Percentiles rank a stretch among this genome's conserved stretches.
These are phyloP conservation scores for Leiothrix lutea DNA, from an alignment of 2,113 vertebrate species.

Conservation along the genomic window DNA sequence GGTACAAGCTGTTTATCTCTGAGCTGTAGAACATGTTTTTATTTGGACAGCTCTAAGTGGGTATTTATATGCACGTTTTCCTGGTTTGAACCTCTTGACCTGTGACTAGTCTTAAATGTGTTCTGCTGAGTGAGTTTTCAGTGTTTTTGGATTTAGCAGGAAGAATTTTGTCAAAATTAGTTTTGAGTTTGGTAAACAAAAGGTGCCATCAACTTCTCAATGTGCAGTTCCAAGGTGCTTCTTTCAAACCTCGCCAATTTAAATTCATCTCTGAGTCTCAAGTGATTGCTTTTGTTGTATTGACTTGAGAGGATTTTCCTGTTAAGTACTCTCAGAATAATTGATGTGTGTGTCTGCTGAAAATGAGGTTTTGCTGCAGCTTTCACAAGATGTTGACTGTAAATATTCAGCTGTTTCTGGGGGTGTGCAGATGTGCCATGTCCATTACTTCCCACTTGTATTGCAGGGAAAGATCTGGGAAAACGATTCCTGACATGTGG, in stretches of 20 bases:
- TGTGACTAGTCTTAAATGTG: neutral
- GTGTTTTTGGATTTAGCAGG: neutral
- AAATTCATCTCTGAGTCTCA: neutral
- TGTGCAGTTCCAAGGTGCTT: neutral
- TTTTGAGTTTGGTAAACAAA: slow-evolving; percentile 17
- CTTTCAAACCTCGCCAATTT: slow-evolving; percentile 28
- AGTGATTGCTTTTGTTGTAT: slow-evolving; percentile 50
- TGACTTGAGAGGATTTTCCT: slow-evolving; percentile 16
- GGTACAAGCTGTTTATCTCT: neutral
- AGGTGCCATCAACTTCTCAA: neutral
- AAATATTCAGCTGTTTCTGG: neutral
- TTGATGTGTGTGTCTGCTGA: neutral
- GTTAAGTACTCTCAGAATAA: slow-evolving; percentile 25
- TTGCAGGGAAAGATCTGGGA: neutral
- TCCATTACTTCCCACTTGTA: accelerated
- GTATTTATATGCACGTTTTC: neutral
- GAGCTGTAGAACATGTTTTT: neutral
- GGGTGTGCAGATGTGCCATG: neutral
- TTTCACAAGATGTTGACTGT: slow-evolving; percentile 24
- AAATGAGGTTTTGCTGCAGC: slow-evolving; percentile 4
- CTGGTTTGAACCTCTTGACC: neutral
- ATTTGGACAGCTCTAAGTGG: neutral
- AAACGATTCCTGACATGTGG: accelerated
- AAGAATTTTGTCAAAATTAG: neutral
- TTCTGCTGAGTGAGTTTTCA: neutral